These are phyloP conservation scores for Caenorhabditis sulstoni DNA, from an alignment of 2,888 invertebrate genomes.

Conservation along the genomic window DNA sequence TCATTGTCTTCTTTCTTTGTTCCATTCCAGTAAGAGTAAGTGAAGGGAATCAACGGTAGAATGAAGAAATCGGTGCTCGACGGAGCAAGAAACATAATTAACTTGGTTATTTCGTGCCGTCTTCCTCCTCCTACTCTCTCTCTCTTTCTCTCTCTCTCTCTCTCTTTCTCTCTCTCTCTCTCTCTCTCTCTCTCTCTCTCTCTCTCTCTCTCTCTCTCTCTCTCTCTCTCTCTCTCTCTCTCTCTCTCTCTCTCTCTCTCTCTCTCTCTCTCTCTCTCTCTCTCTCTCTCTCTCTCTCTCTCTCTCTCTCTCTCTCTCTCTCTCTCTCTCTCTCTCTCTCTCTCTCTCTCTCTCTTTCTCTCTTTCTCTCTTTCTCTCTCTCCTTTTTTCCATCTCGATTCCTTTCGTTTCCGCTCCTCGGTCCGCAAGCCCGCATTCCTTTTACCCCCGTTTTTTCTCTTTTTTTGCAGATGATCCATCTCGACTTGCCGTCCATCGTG, in stretches of 20 bases:
- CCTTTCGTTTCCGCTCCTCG: not conserved
- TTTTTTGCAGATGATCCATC: slow-evolving; percentile 39
- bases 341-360: not conserved
- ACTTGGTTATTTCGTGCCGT: slow-evolving; percentile 34
- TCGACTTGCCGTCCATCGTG: slow-evolving; percentile 53
- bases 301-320: not conserved
- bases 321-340: not conserved
- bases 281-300: slow-evolving; percentile 1
- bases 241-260: not conserved
- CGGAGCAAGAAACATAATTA: slow-evolving; percentile 27
- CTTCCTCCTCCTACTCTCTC: too few species aligned
- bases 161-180: not conserved
- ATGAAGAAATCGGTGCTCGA: not conserved
- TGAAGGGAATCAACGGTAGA: not conserved
- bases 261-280: not conserved
- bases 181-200: not conserved
- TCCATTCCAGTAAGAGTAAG: not conserved
- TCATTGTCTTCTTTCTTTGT: too few species aligned
- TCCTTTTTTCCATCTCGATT: not conserved
- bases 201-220: not conserved
- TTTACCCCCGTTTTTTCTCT: not conserved
- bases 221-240: not conserved
- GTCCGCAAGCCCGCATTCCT: not conserved
- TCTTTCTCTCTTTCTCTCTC: not conserved
- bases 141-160: slow-evolving; percentile 1